Conservation (phyloP, 2,113 vertebrate genomes). For the Elephas maximus region DNA sequence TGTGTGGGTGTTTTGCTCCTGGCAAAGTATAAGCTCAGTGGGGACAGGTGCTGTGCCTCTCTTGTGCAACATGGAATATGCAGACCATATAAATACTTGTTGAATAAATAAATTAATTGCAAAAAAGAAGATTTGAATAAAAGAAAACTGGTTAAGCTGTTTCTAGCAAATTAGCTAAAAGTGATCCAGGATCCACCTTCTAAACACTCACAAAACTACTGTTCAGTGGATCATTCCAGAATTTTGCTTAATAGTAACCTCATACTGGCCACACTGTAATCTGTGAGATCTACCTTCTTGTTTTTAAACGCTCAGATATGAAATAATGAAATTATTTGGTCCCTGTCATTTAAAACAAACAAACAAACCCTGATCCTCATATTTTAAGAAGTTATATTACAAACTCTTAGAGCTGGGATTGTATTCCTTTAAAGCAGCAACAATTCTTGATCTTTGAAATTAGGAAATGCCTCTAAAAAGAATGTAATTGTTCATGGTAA, state of each 20-base stretch:
- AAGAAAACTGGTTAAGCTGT: background rate
- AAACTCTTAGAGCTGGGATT: background rate
- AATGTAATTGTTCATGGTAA: background rate
- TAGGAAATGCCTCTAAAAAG: background rate
- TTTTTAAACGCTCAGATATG: conserved; percentile 34
- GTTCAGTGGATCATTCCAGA: background rate
- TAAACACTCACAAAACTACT: conserved; percentile 43
- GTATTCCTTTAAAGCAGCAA: background rate
- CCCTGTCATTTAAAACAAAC: background rate
- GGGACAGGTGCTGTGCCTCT: background rate
- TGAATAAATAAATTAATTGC: background rate
- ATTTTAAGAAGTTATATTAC: background rate
- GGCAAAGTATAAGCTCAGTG: background rate
- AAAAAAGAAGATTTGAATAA: conserved; percentile 1
- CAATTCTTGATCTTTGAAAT: conserved; percentile 30
- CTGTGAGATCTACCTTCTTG: background rate
- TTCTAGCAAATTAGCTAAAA: conserved; percentile 41
- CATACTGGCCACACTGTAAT: background rate
- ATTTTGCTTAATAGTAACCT: conserved; percentile 38
- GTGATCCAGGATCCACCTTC: background rate
- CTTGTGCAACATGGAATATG: background rate
- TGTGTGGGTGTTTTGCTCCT: background rate
- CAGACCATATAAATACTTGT: background rate
- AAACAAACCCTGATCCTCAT: background rate
- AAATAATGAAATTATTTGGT: background rate